Conservation (phyloP, 2,888 invertebrate species). For the Urechis unicinctus region DNA sequence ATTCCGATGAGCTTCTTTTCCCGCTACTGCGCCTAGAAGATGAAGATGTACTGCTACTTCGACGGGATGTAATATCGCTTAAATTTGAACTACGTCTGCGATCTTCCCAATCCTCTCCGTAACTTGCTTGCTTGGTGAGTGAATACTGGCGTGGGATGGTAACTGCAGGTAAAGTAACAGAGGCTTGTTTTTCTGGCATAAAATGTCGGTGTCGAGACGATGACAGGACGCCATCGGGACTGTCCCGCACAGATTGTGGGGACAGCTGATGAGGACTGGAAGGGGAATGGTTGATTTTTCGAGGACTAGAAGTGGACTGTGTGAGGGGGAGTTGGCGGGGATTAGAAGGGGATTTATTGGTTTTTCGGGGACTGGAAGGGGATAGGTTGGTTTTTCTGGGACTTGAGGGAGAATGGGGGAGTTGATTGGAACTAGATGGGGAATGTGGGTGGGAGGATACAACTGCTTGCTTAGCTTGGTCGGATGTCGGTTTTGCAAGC, state of each 20-base stretch:
- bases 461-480: no score
- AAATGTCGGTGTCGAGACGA: not conserved
- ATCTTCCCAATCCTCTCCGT: not conserved
- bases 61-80: not conserved
- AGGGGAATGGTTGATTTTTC: not conserved
- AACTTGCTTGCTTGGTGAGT: not conserved
- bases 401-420: no score
- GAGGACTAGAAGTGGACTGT: not conserved
- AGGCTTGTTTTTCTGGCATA: not conserved
- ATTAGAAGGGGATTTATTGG: not conserved
- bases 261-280: not conserved
- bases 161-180: not conserved
- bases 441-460: no score
- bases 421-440: no score
- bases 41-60: conserved; percentile 2
- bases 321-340: no score
- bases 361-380: not conserved
- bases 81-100: not conserved
- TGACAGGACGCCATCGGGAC: no score
- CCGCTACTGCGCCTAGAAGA: conserved; percentile 28
- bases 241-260: not conserved
- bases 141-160: not conserved
- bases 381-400: not conserved
- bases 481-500: no score
- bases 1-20: conserved; percentile 30